Evolutionary conservation across 2,797 vertebrate species (phyloP), one percentile per base, ranked within the genome.

Genomic region (Centroberyx gerrardi): DNA sequence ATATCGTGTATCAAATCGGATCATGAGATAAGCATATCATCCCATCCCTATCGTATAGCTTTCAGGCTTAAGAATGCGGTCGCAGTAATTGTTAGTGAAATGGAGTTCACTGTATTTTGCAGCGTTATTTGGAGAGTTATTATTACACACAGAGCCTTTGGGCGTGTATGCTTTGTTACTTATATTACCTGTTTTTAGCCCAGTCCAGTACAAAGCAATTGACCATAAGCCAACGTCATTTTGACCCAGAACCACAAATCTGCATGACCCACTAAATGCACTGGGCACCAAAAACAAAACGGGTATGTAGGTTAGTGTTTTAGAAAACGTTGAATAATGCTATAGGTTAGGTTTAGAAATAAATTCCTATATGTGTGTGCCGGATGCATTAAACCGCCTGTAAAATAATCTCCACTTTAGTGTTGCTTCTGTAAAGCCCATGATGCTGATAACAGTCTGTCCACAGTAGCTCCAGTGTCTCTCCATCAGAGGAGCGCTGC

Each of bases 291-390:
- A 49, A 76, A 64, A 59, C 40, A 49, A 81, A 61, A 55, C 33
- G 22, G 66, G 38, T 67, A 40, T 78, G 15, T 74, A 67, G 58
- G 62, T 63, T 62, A 74, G 56, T 70, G 66, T 69, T 53, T 62
- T 58, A 58, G 31, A 31, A 65, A 66, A 28, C 60, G 10, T 5
- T 38, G 36, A 56, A 28, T 3, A 13, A 1, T 14, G 10, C 40
- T 12, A 42, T 13, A 42, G 40, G 10, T 42, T 4, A 49, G 18
- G 33, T 65, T 3, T 53, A 13, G 2, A 27, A 53, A 10, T 53
- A 27, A 3, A 59, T 3, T 18, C 40, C n/a, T 66, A 17, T 44
- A 28, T 22, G 51, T 10, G 18, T 18, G 14, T 15, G n/a, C 17
- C 17, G 38, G 8, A 14, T 46, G 4, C 40, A 13, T 8, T 14